These are phyloP conservation scores for Chymomyza amoena DNA, from an alignment of 2,888 invertebrate genomes.

Conservation along the genomic window DNA sequence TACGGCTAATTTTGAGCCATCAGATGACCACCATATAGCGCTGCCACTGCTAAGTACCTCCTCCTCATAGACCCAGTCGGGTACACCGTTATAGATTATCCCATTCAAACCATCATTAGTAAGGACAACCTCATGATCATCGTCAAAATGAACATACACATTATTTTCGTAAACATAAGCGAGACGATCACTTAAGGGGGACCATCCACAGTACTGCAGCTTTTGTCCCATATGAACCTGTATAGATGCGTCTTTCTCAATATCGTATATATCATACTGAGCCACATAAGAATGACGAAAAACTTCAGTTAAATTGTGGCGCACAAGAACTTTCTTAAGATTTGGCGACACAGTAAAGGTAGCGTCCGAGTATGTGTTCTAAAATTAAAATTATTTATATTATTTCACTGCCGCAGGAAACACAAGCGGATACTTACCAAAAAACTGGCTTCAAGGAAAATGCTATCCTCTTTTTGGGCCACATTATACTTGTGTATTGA, in stretches of 20 bases:
- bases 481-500: constrained; percentile 79
- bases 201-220: constrained; percentile 84
- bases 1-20: constrained; percentile 84
- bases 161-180: constrained; percentile 86
- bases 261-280: constrained; percentile 83
- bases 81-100: constrained; percentile 88
- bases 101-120: constrained; percentile 83
- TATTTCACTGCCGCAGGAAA: neutral
- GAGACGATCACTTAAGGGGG: constrained; percentile 80
- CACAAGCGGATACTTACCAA: constrained; percentile 53
- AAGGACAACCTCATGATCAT: constrained; percentile 78
- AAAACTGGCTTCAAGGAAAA: constrained; percentile 60
- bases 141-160: constrained; percentile 80
- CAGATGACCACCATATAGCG: constrained; percentile 90
- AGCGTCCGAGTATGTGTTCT: constrained; percentile 74
- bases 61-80: constrained; percentile 98
- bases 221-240: constrained; percentile 80
- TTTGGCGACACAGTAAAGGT: constrained; percentile 76
- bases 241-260: constrained; percentile 74
- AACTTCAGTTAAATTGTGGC: constrained; percentile 69
- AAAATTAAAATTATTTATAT: neutral
- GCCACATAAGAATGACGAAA: constrained; percentile 85
- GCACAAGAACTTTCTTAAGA: constrained; percentile 73
- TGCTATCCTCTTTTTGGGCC: constrained; percentile 51
- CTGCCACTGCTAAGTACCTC: constrained; percentile 86